phyloP scores from a whole-genome alignment of 2,113 vertebrate species.

The Lepus timidus region DNA sequence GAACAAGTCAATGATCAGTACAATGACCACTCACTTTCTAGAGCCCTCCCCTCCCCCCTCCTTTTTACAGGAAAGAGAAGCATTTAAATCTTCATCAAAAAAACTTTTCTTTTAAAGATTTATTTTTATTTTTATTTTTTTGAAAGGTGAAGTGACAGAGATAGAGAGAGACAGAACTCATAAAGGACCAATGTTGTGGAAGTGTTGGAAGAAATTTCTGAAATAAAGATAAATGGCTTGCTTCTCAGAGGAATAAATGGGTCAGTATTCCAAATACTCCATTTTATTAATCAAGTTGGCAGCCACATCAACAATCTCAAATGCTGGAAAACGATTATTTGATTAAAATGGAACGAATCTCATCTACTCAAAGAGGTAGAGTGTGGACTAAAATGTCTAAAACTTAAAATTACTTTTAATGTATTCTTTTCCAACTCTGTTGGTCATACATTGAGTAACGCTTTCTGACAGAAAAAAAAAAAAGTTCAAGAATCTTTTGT shows the following conservation, averaged over 20 bases:
- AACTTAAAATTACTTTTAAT: slow-evolving; percentile 24
- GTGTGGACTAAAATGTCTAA: background rate
- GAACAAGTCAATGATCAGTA: background rate
- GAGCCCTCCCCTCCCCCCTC: no score
- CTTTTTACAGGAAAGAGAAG: background rate
- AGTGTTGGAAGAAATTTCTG: background rate
- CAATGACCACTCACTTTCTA: background rate
- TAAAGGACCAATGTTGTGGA: background rate
- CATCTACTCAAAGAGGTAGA: background rate
- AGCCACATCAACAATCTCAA: background rate
- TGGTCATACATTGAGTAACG: background rate
- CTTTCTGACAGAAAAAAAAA: slow-evolving; percentile 5
- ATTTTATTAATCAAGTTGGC: slow-evolving; percentile 35
- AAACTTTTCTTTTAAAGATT: background rate
- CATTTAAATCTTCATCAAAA: background rate
- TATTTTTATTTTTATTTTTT: no score
- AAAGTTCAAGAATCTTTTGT: slow-evolving; percentile 8
- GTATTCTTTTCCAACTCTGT: background rate
- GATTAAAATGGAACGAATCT: slow-evolving; percentile 39
- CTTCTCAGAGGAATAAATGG: slow-evolving; percentile 31
- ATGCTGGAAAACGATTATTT: slow-evolving; percentile 19
- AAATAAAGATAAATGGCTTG: slow-evolving; percentile 37
- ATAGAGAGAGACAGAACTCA: no score
- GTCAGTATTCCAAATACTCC: background rate
- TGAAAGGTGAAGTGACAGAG: no score